phyloP scores from a whole-genome alignment of 2,888 invertebrate species.

The Nemoura dubitans region DNA sequence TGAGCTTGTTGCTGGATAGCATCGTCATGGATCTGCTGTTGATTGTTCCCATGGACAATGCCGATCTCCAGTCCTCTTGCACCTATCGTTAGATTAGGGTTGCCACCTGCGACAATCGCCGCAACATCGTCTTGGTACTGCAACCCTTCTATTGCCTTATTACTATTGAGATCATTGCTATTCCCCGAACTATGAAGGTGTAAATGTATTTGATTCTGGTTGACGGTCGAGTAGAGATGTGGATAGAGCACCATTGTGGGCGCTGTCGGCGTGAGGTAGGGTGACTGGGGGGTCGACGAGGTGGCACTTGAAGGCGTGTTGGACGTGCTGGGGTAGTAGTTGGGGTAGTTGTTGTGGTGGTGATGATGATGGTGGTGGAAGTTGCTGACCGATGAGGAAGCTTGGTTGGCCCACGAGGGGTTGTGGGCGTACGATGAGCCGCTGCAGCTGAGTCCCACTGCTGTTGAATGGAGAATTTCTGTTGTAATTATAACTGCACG shows the following conservation, averaged over 20 bases:
- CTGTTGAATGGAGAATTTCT: slow-evolving; percentile 27
- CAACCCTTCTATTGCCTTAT: slow-evolving; percentile 40
- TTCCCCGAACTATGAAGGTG: slow-evolving; percentile 70
- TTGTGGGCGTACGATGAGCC: slow-evolving; percentile 47
- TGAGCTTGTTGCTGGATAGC: slow-evolving; percentile 58
- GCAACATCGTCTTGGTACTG: slow-evolving; percentile 53
- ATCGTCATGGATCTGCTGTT: slow-evolving; percentile 56
- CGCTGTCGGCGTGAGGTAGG: slow-evolving; percentile 61
- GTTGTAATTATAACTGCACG: not conserved
- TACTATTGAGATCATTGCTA: slow-evolving; percentile 40
- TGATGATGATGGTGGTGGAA: slow-evolving; percentile 47
- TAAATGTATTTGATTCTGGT: slow-evolving; percentile 87
- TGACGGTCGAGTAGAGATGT: slow-evolving; percentile 83
- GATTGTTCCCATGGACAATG: slow-evolving; percentile 52
- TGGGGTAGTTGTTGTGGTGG: slow-evolving; percentile 72
- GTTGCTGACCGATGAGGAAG: slow-evolving; percentile 39
- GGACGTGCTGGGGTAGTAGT: slow-evolving; percentile 69
- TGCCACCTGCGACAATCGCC: slow-evolving; percentile 52
- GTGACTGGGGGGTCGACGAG: slow-evolving; percentile 49
- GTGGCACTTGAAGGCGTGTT: slow-evolving; percentile 55
- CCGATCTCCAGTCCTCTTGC: slow-evolving; percentile 54
- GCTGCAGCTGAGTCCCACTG: slow-evolving; percentile 48
- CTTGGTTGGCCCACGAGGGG: slow-evolving; percentile 41
- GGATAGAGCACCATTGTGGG: slow-evolving; percentile 80
- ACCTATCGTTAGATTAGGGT: slow-evolving; percentile 53